Evolutionary conservation across 2,113 vertebrate genomes (phyloP).

Genomic region (Fulica atra): DNA sequence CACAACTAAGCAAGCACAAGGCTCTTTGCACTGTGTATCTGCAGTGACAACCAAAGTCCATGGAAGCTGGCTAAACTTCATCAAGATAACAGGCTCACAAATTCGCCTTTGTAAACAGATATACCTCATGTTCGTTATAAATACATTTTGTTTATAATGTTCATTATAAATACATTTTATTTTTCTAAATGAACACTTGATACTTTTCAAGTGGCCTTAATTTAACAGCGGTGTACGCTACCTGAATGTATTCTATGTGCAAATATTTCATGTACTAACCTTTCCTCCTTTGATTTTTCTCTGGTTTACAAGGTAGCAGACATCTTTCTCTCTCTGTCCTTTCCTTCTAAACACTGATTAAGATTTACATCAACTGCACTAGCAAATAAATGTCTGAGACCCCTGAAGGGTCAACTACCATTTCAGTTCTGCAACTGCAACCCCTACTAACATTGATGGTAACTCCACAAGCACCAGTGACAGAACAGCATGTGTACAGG

Average conservation of each 20-base stretch:
- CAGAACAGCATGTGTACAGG: rapidly evolving
- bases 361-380: neutral
- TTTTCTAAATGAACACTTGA: neutral
- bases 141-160: neutral
- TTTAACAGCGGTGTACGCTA: neutral
- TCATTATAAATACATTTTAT: neutral
- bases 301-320: neutral
- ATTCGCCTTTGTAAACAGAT: no score
- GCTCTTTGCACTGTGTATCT: neutral
- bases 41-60: neutral
- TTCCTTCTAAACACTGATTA: neutral
- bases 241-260: neutral
- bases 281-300: neutral
- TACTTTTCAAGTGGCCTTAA: neutral
- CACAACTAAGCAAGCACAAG: neutral
- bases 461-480: neutral
- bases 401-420: neutral
- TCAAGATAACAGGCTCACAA: neutral
- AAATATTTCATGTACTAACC: neutral
- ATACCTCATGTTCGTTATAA: neutral
- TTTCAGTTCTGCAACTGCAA: neutral
- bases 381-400: neutral
- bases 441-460: neutral
- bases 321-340: neutral
- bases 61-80: neutral